phyloP scores from a whole-genome alignment of 2,888 invertebrate genomes.

The Phortica okadai region DNA sequence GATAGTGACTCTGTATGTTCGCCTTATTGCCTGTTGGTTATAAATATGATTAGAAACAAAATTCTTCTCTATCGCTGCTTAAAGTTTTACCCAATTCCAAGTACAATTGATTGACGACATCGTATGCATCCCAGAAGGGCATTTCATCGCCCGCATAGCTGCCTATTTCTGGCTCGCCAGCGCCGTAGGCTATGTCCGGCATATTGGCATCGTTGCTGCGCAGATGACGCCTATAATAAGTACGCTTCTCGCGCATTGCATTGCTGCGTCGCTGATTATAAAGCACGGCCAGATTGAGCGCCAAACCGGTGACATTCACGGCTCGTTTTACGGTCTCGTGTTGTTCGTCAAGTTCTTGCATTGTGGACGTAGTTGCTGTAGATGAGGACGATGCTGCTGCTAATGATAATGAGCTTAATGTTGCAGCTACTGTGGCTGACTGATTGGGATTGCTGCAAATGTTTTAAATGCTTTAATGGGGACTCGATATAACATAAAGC shows the following conservation, averaged over 20 bases:
- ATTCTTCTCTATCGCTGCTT: not conserved
- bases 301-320: slow-evolving; percentile 40
- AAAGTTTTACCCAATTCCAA: slow-evolving; percentile 83
- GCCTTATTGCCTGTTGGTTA: no score
- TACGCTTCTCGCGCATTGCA: slow-evolving; percentile 69
- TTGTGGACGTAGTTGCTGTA: slow-evolving; percentile 30
- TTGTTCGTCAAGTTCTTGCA: not conserved
- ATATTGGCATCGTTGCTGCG: slow-evolving; percentile 61
- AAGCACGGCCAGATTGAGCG: slow-evolving; percentile 68
- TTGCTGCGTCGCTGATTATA: slow-evolving; percentile 71
- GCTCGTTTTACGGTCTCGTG: slow-evolving; percentile 55
- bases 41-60: not conserved
- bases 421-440: slow-evolving; percentile 43
- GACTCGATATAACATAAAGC: not conserved
- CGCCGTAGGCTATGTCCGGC: slow-evolving; percentile 33
- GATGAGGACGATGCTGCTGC: slow-evolving; percentile 46
- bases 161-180: slow-evolving; percentile 52
- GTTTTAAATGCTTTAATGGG: not conserved
- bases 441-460: slow-evolving; percentile 72
- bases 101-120: slow-evolving; percentile 92
- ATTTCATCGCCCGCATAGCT: slow-evolving; percentile 70
- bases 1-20: slow-evolving; percentile 89
- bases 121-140: slow-evolving; percentile 93
- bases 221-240: slow-evolving; percentile 60
- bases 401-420: slow-evolving; percentile 36